phyloP scores from a whole-genome alignment of 2,888 invertebrate genomes.

The Diarsia rubi region DNA sequence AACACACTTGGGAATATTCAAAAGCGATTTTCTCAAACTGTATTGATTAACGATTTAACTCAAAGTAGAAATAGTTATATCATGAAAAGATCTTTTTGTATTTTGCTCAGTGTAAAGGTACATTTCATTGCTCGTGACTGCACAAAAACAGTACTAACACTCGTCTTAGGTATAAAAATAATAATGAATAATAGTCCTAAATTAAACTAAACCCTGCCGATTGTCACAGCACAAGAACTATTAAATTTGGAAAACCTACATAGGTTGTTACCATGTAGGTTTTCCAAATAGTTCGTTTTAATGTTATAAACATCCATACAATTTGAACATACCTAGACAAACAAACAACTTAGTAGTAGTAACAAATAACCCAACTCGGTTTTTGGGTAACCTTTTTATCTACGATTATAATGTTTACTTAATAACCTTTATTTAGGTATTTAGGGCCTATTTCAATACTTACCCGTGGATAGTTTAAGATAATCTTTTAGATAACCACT shows the following conservation, averaged over 20 bases:
- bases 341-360: slow-evolving; percentile 23
- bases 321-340: slow-evolving; percentile 25
- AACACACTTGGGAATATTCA: not conserved
- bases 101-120: not conserved
- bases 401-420: not conserved
- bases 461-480: not conserved
- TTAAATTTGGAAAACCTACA: no score
- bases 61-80: not conserved
- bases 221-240: slow-evolving; percentile 53
- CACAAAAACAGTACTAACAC: not conserved
- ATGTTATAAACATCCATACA: no score
- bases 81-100: not conserved
- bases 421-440: not conserved
- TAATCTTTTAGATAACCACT: slow-evolving; percentile 29
- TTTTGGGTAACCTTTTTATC: slow-evolving; percentile 36
- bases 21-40: not conserved
- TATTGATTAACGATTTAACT: not conserved
- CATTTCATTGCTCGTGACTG: not conserved
- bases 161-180: slow-evolving; percentile 11
- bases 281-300: no score
- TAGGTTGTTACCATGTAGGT: no score
- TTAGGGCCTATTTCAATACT: slow-evolving; percentile 22
- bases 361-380: slow-evolving; percentile 10
- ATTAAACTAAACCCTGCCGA: slow-evolving; percentile 60
- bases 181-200: slow-evolving; percentile 8